A percentile compares a stretch with the other conserved stretches of the same genome.
phyloP scores from a whole-genome alignment of 2,113 vertebrate species.

The Ellobius talpinus region DNA sequence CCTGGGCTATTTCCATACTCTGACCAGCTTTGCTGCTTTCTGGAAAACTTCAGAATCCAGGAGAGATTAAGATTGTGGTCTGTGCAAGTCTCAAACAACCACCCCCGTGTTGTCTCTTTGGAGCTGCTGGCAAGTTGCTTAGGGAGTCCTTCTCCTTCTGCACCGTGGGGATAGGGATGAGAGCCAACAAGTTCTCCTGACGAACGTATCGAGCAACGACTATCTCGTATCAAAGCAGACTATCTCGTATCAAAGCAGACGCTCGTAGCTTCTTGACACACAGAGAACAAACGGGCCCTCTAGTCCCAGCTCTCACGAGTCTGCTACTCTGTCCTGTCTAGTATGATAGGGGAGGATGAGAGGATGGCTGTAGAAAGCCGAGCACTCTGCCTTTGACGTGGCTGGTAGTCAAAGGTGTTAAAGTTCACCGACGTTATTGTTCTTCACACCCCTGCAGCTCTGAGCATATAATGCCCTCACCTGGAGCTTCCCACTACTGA shows the following conservation, averaged over 20 bases:
- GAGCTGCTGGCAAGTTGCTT: not conserved
- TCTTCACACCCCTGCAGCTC: not conserved
- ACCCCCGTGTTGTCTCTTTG: not conserved
- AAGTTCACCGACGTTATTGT: not conserved
- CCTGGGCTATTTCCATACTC: not conserved
- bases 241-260: not conserved
- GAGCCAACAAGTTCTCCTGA: not conserved
- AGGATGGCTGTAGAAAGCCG: not conserved
- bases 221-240: not conserved
- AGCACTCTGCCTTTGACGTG: not conserved
- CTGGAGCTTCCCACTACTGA: not conserved
- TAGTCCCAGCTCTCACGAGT: not conserved
- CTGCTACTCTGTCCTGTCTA: not conserved
- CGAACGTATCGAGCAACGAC: not conserved
- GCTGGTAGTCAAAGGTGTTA: not conserved
- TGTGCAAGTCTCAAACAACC: not conserved
- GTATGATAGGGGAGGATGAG: too few species aligned
- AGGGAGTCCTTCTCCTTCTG: not conserved
- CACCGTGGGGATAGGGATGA: not conserved
- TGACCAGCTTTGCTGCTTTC: not conserved
- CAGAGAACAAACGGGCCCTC: not conserved
- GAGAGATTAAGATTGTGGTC: not conserved
- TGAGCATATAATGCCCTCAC: not conserved
- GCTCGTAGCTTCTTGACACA: not conserved
- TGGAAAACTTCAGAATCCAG: not conserved